A percentile compares a stretch with the other conserved stretches of the same genome.
phyloP scores from a whole-genome alignment of 2,888 invertebrate species.

The Agrotis puta region DNA sequence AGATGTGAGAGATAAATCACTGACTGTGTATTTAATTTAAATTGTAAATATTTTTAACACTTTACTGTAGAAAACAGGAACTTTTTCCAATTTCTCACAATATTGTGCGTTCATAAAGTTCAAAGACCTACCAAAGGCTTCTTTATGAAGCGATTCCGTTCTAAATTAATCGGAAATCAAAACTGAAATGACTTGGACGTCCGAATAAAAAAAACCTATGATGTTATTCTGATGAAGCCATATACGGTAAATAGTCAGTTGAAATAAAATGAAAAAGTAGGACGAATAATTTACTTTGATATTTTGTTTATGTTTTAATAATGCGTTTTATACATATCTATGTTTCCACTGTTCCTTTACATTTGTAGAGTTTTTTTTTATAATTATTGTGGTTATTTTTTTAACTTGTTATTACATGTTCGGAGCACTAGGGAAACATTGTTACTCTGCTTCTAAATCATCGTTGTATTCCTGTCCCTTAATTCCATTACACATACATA shows the following conservation, averaged over 20 bases:
- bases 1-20: constrained; percentile 30
- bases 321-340: too few relatives aligned
- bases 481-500: too few relatives aligned
- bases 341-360: too few relatives aligned
- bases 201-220: constrained; percentile 6
- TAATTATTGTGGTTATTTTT: too few relatives aligned
- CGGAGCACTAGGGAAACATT: too few relatives aligned
- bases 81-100: constrained; percentile 38
- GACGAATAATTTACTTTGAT: not conserved
- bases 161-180: constrained; percentile 32
- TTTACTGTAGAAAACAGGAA: constrained; percentile 48
- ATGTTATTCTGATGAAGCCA: constrained; percentile 13
- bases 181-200: constrained; percentile 9
- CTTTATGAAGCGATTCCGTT: constrained; percentile 30
- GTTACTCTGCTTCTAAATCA: too few relatives aligned
- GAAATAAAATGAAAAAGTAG: constrained; percentile 27
- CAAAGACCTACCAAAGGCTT: constrained; percentile 41
- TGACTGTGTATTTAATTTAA: not conserved
- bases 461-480: too few relatives aligned
- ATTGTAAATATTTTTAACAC: constrained; percentile 17
- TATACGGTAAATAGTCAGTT: constrained; percentile 1
- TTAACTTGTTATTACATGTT: too few relatives aligned
- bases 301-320: too few relatives aligned
- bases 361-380: too few relatives aligned
- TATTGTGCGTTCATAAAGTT: constrained; percentile 34